Evolutionary conservation across 1,140 invertebrate species (phyloP).

Genomic region (Nephila pilipes): DNA sequence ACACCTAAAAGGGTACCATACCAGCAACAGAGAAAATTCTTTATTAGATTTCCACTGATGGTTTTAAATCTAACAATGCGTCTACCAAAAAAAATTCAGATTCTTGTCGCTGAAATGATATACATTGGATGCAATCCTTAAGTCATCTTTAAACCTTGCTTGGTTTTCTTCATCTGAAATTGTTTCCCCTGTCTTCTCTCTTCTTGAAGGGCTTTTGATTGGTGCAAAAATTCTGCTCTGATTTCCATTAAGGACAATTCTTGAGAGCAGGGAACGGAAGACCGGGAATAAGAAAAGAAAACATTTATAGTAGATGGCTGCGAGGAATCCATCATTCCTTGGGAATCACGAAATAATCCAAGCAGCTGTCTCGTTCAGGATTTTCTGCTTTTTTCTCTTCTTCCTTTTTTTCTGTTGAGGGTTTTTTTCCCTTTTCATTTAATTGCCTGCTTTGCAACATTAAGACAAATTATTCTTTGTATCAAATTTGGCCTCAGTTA

Average conservation of each 20-base stretch:
- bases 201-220: conserved; percentile 71
- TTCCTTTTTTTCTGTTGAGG: conserved; percentile 28
- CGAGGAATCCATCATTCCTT: conserved; percentile 67
- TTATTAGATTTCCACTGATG: not conserved
- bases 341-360: conserved; percentile 66
- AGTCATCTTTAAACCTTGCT: conserved; percentile 43
- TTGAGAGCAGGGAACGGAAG: not conserved
- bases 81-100: not conserved
- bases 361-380: conserved; percentile 59
- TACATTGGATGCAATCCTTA: conserved; percentile 49
- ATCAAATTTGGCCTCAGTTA: conserved; percentile 31
- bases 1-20: too few relatives aligned
- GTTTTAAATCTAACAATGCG: not conserved
- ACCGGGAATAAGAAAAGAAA: conserved; percentile 43
- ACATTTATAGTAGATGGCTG: conserved; percentile 42
- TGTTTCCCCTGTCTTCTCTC: conserved; percentile 16
- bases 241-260: conserved; percentile 69
- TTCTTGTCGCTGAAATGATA: conserved; percentile 7
- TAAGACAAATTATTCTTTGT: conserved; percentile 70
- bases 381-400: conserved; percentile 8
- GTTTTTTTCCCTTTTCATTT: conserved; percentile 49
- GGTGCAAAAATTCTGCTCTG: conserved; percentile 71
- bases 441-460: conserved; percentile 66
- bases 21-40: not conserved
- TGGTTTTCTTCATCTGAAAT: conserved; percentile 44